Evolutionary conservation across 2,797 vertebrate species (phyloP).

Genomic region (Mionectes olivaceus): DNA sequence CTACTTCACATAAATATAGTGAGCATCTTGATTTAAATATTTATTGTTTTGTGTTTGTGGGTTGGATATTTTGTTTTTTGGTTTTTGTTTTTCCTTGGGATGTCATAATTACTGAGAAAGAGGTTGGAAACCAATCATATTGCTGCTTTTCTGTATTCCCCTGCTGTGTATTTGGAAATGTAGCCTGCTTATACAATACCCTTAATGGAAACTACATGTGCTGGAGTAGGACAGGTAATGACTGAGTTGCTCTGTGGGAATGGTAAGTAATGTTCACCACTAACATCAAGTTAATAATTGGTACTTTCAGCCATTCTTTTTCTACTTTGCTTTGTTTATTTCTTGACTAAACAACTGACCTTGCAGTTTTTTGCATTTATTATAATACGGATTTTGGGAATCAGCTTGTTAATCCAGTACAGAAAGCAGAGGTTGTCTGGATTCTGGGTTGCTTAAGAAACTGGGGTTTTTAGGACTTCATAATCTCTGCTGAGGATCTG

Average conservation of each 20-base stretch:
- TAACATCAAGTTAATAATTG: background rate
- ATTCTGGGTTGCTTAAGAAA: background rate
- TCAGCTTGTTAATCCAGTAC: background rate
- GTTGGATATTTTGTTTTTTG: background rate
- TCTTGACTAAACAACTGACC: background rate
- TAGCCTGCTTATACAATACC: background rate
- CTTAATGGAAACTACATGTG: background rate
- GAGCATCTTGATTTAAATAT: background rate
- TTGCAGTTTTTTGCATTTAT: background rate
- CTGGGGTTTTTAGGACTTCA: background rate
- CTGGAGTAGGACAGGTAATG: background rate
- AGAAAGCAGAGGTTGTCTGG: background rate
- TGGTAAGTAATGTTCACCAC: background rate
- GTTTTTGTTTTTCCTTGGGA: background rate
- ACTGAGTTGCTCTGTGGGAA: background rate
- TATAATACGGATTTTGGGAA: background rate
- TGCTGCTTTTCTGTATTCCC: background rate
- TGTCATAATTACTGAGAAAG: background rate
- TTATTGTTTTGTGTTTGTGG: fast-evolving
- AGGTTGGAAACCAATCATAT: background rate
- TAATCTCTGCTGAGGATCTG: background rate
- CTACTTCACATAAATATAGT: background rate
- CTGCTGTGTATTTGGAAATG: background rate
- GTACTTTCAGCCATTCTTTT: background rate
- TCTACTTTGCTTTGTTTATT: background rate